Conservation (phyloP, 2,888 invertebrate genomes). For the Lissocephala sabroskyi region DNA sequence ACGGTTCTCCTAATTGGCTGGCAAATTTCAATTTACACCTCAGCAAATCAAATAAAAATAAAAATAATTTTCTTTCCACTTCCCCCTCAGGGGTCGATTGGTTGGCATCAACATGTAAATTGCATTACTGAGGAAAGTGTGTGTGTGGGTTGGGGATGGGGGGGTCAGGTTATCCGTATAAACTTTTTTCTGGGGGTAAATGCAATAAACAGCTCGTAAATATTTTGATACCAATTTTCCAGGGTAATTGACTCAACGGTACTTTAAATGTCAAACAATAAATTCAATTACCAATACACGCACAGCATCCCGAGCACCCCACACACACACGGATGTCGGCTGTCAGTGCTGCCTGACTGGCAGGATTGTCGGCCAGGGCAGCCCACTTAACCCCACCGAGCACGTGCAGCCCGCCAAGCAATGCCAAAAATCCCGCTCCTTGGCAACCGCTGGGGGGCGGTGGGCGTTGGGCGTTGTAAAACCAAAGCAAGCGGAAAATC, state of each 20-base stretch:
- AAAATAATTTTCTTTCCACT: conserved; percentile 17
- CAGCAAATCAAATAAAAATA: conserved; percentile 7
- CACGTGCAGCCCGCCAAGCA: conserved; percentile 34
- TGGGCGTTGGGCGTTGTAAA: conserved; percentile 37
- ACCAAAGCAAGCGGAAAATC: conserved; percentile 62
- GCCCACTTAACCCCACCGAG: conserved; percentile 56
- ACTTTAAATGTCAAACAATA: conserved; percentile 70
- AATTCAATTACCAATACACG: conserved; percentile 67
- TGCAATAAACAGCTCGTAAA: conserved; percentile 67
- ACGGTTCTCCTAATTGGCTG: neutral
- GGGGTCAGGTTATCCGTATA: conserved; percentile 17
- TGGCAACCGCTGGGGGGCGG: conserved; percentile 6
- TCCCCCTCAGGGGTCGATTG: conserved; percentile 18
- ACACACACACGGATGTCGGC: neutral
- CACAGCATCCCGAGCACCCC: conserved; percentile 20
- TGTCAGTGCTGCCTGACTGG: neutral
- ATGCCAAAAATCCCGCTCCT: neutral
- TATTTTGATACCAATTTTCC: conserved; percentile 68
- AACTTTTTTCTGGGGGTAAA: conserved; percentile 49
- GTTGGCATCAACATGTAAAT: conserved; percentile 57
- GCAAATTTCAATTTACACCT: conserved; percentile 41
- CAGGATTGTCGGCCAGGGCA: conserved; percentile 22
- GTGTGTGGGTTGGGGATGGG: conserved; percentile 9
- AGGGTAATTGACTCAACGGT: conserved; percentile 67
- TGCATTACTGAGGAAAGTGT: too few species aligned